phyloP scores from a whole-genome alignment of 2,113 vertebrate species.

The Thalassarche chlororhynchos region DNA sequence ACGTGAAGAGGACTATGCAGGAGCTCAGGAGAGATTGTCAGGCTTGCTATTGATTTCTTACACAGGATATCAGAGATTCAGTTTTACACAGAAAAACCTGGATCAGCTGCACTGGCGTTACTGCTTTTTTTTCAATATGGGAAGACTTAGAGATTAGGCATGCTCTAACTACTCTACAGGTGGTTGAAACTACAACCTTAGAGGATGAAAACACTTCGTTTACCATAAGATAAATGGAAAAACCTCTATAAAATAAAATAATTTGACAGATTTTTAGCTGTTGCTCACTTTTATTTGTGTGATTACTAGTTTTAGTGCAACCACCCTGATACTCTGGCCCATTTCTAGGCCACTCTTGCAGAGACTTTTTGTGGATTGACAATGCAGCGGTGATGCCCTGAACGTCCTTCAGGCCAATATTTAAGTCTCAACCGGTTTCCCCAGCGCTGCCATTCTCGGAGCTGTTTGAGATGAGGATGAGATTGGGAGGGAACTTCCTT shows the following conservation, averaged over 20 bases:
- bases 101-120: neutral
- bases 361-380: neutral
- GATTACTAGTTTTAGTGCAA: neutral
- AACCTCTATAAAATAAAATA: neutral
- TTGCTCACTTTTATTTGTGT: neutral
- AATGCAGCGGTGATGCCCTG: neutral
- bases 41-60: neutral
- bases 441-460: neutral
- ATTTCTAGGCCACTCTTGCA: neutral
- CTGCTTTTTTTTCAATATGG: neutral
- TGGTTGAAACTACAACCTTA: neutral
- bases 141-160: neutral
- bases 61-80: neutral
- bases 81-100: neutral
- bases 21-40: neutral
- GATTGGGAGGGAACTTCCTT: neutral
- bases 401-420: neutral
- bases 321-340: accelerated
- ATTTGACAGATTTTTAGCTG: neutral
- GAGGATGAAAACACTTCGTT: neutral
- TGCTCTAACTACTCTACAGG: neutral
- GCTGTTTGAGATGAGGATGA: neutral
- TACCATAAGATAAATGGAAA: accelerated
- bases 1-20: neutral
- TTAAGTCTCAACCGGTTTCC: neutral